These are phyloP conservation scores for Pemphredon lugubris DNA, from an alignment of 2,888 invertebrate genomes.

Conservation along the genomic window DNA sequence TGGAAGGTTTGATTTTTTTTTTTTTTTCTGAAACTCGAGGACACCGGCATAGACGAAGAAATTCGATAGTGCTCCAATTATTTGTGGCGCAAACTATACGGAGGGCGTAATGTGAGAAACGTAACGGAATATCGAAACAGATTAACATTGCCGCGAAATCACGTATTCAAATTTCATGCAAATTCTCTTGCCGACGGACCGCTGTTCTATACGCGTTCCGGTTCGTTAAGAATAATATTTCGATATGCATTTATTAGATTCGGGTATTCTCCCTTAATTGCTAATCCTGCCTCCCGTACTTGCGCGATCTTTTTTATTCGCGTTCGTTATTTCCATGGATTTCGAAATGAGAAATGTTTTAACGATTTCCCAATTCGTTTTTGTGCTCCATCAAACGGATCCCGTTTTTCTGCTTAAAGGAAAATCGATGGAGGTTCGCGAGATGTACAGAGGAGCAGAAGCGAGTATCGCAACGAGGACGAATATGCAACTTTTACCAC, in stretches of 20 bases:
- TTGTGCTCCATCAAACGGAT: too few relatives aligned
- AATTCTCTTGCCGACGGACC: slow-evolving; percentile 13
- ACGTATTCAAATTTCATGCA: slow-evolving; percentile 40
- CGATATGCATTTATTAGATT: slow-evolving; percentile 30
- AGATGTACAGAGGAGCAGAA: neutral
- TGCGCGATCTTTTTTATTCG: slow-evolving; percentile 1
- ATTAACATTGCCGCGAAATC: slow-evolving; percentile 27
- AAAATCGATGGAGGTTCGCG: neutral
- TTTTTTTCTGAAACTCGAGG: too few relatives aligned
- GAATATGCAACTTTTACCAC: slow-evolving; percentile 22
- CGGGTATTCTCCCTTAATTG: slow-evolving; percentile 8
- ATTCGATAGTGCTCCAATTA: neutral
- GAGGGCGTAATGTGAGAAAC: slow-evolving; percentile 25
- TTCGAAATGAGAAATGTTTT: neutral
- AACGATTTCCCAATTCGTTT: too few relatives aligned
- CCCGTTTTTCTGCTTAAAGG: too few relatives aligned
- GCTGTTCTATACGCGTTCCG: slow-evolving; percentile 4
- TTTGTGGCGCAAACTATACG: neutral
- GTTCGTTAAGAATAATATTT: slow-evolving; percentile 33
- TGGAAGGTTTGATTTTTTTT: too few relatives aligned
- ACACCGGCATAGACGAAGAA: too few relatives aligned
- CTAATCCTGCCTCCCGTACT: too few relatives aligned
- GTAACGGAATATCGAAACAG: slow-evolving; percentile 48
- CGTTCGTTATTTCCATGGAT: neutral
- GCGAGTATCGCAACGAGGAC: neutral